Percentiles rank a stretch among this genome's conserved stretches.
phyloP scores from a whole-genome alignment of 1,140 invertebrate species.

The Drosophila punjabiensis region DNA sequence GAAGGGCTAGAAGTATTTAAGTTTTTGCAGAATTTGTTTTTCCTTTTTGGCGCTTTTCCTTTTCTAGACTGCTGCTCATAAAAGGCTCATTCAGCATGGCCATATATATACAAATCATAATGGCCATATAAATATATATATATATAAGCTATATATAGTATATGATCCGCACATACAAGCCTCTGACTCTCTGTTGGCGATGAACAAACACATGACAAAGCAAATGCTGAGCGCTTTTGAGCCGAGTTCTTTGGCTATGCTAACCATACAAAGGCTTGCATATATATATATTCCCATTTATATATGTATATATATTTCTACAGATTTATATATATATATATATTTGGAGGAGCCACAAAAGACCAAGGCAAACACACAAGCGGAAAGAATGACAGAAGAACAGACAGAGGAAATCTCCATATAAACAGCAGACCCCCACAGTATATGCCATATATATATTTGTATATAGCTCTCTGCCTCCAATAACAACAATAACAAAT shows the following conservation, averaged over 20 bases:
- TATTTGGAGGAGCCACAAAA: conserved; percentile 55
- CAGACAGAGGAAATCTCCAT: conserved; percentile 60
- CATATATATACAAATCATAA: conserved; percentile 71
- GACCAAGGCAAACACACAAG: conserved; percentile 54
- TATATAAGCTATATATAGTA: conserved; percentile 25
- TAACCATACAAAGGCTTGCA: conserved; percentile 38
- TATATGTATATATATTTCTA: conserved; percentile 41
- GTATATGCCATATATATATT: conserved; percentile 37
- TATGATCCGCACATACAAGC: conserved; percentile 9
- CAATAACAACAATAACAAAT: conserved; percentile 47
- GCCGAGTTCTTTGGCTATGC: conserved; percentile 54
- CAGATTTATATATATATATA: conserved; percentile 36
- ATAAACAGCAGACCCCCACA: conserved; percentile 54
- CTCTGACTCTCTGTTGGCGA: conserved; percentile 9
- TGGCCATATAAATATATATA: conserved; percentile 42
- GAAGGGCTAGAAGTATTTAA: too few relatives aligned
- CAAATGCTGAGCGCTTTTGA: conserved; percentile 67
- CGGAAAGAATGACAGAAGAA: conserved; percentile 54
- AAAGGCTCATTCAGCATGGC: conserved; percentile 72
- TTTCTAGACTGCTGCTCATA: conserved; percentile 37
- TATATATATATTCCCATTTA: conserved; percentile 24
- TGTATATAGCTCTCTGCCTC: conserved; percentile 27
- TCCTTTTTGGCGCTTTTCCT: conserved; percentile 30
- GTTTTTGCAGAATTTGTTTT: conserved; percentile 9
- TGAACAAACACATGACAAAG: conserved; percentile 68